Base-by-base conservation (phyloP, 2,797 vertebrate species). In the Acrocephalus scirpaceus region DNA sequence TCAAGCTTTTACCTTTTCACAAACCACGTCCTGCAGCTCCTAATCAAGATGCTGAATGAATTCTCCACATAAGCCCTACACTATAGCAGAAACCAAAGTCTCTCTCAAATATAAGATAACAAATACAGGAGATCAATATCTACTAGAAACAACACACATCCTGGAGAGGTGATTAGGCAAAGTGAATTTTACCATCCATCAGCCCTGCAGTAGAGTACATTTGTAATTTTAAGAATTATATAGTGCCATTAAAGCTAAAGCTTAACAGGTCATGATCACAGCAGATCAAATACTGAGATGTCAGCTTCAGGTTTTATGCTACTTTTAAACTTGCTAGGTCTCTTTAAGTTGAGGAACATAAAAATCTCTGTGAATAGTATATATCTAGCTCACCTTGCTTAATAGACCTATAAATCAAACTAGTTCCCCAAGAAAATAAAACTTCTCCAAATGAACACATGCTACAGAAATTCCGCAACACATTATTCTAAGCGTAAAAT, bases 351-450 rank as follows among this genome's bases (percentile, higher is more conserved):
- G 34, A 97, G 91, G 64, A 88, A 61, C 48, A 90, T 92, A 95
- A 97, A 95, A 92, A 84, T 83, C 83, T 70, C 76, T 19, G 1
- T 64, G 88, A 96, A 38, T 13, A 92, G 70, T 32, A 65, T 16
- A 47, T 65, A 73, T 75, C 82, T 42, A 96, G 40, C 65, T 96
- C 92, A 92, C 85, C 89, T 94, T 93, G 57, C 74, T 96, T 96
- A 97, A 88, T 11, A 96, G 86, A 93, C 84, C 77, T 93, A 88
- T 88, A 96, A 97, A 94, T 92, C 36, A 57, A 91, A 75, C 40
- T 60, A 60, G 44, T 36, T 78, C 45, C 51, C 62, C 79, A 93
- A 72, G 81, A 64, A 96, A 97, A 94, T 57, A 34, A 72, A 94
- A 87, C 60, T 27, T 86, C 88, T 82, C 69, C 62, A 93, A 79